Evolutionary conservation across 2,797 vertebrate genomes (phyloP), one percentile per base, ranked within the genome.

Genomic region (Streptopelia turtur): DNA sequence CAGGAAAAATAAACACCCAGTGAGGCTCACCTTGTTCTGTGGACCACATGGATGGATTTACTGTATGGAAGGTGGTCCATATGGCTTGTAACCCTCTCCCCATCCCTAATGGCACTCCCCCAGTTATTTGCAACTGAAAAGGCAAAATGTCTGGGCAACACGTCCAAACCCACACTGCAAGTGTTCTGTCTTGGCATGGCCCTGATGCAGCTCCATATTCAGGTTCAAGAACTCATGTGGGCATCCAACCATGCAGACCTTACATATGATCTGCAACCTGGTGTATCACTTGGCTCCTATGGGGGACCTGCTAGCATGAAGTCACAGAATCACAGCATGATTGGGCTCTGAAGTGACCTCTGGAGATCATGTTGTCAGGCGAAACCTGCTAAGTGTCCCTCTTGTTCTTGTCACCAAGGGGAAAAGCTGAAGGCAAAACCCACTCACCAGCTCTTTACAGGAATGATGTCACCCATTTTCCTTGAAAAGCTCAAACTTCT

Each of bases 401-500:
- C 56, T 43, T 52, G 33, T 31, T 27, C 12, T 27, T 72, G 28
- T 47, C 47, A 27, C 33, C 12, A 21, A 47, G 21, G 24, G 31
- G 49, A 49, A 77, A 74, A 80, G 2, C 16, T 6, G 23, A 61
- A 68, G 37, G 25, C 12, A 81, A 64, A 71, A 45, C 3, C 0
- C 33, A 15, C 15, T 31, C 28, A 2, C 5, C 11, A 25, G 9
- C 13, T 56, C 39, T 56, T 61, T 6, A 22, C 1, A 41, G 25
- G 39, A 74, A 20, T 0, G 0, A 1, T 3, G 4, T 10, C 15
- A 27, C 22, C 9, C 6, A 15, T 56, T 60, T 37, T 31, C n/a
- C 45, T 45, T 33, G 28, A 68, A 50, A 61, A 86, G 14, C 11
- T 88, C 64, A 83, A 70, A 9, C 6, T 5, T 50, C 45, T 66